A percentile compares a stretch with the other conserved stretches of the same genome.
Conservation (phyloP, 2,888 invertebrate genomes). For the Apantesis nais region DNA sequence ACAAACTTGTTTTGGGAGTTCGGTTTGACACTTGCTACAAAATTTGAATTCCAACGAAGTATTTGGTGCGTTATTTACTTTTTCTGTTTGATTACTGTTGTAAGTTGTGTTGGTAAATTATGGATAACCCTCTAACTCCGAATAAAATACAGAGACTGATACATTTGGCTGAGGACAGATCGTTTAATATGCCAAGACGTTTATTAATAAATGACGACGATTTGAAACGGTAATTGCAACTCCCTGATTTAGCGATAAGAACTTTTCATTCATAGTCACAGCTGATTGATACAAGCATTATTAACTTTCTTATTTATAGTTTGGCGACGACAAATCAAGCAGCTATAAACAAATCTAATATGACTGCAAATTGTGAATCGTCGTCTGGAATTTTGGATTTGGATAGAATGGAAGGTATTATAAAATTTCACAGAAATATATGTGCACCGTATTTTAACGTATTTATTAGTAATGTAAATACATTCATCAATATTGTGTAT, state of each 20-base stretch:
- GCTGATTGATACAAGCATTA: slow-evolving; percentile 44
- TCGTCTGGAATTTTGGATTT: slow-evolving; percentile 79
- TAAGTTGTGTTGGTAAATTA: slow-evolving; percentile 34
- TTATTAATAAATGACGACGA: slow-evolving; percentile 57
- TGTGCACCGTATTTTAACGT: background rate
- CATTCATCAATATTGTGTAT: background rate
- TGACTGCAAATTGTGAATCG: slow-evolving; percentile 55
- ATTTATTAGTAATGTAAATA: background rate
- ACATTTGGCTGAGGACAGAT: slow-evolving; percentile 74
- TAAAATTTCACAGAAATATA: background rate
- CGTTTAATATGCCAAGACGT: slow-evolving; percentile 59
- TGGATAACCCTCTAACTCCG: slow-evolving; percentile 77
- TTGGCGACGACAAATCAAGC: slow-evolving; percentile 46
- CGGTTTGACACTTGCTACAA: slow-evolving; percentile 13
- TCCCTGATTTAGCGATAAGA: background rate
- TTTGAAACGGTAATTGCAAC: slow-evolving; percentile 52
- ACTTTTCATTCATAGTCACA: slow-evolving; percentile 10
- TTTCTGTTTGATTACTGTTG: background rate
- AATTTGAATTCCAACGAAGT: slow-evolving; percentile 49
- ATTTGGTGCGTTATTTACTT: slow-evolving; percentile 4
- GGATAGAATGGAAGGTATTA: slow-evolving; percentile 72
- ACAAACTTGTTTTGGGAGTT: background rate
- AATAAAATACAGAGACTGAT: slow-evolving; percentile 75
- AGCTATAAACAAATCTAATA: slow-evolving; percentile 30
- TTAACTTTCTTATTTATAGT: slow-evolving; percentile 42